Percentiles rank a stretch among this genome's conserved stretches.
Evolutionary conservation across 2,888 invertebrate genomes (phyloP).

Genomic region (Meliscaeva auricollis): DNA sequence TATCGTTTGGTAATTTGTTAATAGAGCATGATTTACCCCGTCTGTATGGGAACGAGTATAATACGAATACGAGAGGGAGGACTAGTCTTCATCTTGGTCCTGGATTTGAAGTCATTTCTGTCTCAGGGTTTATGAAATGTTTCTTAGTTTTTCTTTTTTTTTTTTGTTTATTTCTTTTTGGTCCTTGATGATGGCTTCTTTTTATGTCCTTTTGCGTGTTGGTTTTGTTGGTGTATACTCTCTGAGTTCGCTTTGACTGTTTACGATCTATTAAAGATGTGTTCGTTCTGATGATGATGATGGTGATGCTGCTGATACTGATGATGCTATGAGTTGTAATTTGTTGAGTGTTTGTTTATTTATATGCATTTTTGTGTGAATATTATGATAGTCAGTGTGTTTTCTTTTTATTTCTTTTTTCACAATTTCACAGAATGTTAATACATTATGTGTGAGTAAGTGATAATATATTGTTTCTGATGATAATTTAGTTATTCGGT

Average conservation of each 20-base stretch:
- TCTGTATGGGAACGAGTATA: background rate
- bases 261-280: slow-evolving; percentile 75
- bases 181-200: slow-evolving; percentile 43
- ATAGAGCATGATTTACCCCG: slow-evolving; percentile 79
- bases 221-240: slow-evolving; percentile 47
- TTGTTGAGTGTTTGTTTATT: slow-evolving; percentile 72
- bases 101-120: slow-evolving; percentile 20
- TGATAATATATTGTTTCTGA: slow-evolving; percentile 63
- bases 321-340: slow-evolving; percentile 66
- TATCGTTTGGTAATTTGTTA: slow-evolving; percentile 79
- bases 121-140: slow-evolving; percentile 72
- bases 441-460: slow-evolving; percentile 17
- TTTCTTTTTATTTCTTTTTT: slow-evolving; percentile 27
- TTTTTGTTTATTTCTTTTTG: slow-evolving; percentile 52
- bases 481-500: slow-evolving; percentile 49
- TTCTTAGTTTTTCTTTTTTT: slow-evolving; percentile 56
- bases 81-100: slow-evolving; percentile 25
- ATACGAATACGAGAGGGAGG: slow-evolving; percentile 60
- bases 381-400: slow-evolving; percentile 39
- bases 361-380: slow-evolving; percentile 67
- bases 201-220: slow-evolving; percentile 73
- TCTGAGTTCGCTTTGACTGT: slow-evolving; percentile 60
- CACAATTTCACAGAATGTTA: background rate
- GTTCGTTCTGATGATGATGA: slow-evolving; percentile 61
- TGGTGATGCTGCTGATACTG: slow-evolving; percentile 33